A percentile compares a stretch with the other conserved stretches of the same genome.
phyloP scores from a whole-genome alignment of 1,140 invertebrate species.

The Trachymyrmex septentrionalis region DNA sequence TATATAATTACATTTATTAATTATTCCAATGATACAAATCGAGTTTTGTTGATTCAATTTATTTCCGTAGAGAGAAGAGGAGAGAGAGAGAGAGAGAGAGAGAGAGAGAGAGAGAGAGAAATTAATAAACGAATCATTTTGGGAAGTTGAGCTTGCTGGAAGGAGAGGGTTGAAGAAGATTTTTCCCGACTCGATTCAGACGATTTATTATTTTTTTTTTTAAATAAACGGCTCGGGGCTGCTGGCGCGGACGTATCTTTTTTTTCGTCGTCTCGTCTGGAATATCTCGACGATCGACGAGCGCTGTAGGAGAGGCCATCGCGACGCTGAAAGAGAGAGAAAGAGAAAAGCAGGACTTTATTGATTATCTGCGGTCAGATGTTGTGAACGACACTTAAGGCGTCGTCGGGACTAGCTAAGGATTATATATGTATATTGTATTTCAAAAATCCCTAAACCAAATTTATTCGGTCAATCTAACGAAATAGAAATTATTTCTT shows the following conservation, averaged over 20 bases:
- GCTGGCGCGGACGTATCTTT: background rate
- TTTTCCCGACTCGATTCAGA: background rate
- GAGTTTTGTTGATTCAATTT: background rate
- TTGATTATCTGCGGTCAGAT: constrained; percentile 37
- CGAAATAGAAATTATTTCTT: background rate
- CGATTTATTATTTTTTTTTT: background rate
- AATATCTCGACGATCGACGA: constrained; percentile 54
- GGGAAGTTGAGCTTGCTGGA: background rate
- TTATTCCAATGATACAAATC: background rate
- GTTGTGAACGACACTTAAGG: constrained; percentile 37
- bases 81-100: too few relatives aligned
- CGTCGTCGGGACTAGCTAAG: background rate
- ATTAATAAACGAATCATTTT: background rate
- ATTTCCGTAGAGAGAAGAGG: background rate
- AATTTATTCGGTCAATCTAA: background rate
- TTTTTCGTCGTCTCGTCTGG: constrained; percentile 34
- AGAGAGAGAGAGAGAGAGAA: background rate
- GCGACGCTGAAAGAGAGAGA: background rate
- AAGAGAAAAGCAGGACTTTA: constrained; percentile 33
- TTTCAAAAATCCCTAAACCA: constrained; percentile 11
- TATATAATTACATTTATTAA: background rate
- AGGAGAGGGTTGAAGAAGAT: background rate
- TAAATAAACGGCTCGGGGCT: background rate
- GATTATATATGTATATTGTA: background rate
- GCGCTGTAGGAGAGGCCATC: constrained; percentile 12